phyloP scores from a whole-genome alignment of 2,797 vertebrate genomes.

The Oreochromis grahami region DNA sequence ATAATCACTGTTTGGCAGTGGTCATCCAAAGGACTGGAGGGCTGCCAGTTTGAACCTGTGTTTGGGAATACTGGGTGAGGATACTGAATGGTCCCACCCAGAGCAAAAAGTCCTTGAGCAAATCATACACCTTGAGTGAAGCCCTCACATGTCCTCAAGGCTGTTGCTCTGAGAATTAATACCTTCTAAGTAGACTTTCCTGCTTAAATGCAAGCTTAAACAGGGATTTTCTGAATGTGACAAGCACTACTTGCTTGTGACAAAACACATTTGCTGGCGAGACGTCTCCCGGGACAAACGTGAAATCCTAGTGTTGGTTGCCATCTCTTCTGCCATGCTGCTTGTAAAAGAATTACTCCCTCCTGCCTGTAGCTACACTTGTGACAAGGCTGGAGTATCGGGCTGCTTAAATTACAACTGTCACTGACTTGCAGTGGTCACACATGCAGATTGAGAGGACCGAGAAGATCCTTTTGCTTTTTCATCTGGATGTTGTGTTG shows the following conservation, averaged over 20 bases:
- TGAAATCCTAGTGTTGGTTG: constrained; percentile 56
- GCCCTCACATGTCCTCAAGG: not conserved
- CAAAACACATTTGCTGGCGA: constrained; percentile 48
- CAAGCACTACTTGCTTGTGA: constrained; percentile 45
- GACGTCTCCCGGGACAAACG: constrained; percentile 49
- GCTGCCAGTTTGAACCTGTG: constrained; percentile 18
- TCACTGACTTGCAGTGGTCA: constrained; percentile 6
- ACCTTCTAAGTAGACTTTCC: not conserved
- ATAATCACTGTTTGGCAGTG: constrained; percentile 15
- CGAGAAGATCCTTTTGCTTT: not conserved
- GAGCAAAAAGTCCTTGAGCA: not conserved
- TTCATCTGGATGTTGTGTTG: constrained; percentile 2
- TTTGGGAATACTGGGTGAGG: not conserved
- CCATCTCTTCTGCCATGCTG: constrained; percentile 54
- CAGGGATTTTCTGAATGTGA: constrained; percentile 24
- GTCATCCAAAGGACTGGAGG: not conserved
- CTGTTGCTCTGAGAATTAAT: not conserved
- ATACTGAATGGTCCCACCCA: not conserved
- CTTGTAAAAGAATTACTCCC: constrained; percentile 60
- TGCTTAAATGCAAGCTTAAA: not conserved
- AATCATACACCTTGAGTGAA: not conserved
- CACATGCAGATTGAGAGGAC: not conserved
- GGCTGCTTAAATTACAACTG: constrained; percentile 37
- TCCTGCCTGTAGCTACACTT: constrained; percentile 28
- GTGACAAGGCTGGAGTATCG: constrained; percentile 29